Base-by-base conservation (phyloP, 2,797 vertebrate genomes). In the Sebastes alutus region DNA sequence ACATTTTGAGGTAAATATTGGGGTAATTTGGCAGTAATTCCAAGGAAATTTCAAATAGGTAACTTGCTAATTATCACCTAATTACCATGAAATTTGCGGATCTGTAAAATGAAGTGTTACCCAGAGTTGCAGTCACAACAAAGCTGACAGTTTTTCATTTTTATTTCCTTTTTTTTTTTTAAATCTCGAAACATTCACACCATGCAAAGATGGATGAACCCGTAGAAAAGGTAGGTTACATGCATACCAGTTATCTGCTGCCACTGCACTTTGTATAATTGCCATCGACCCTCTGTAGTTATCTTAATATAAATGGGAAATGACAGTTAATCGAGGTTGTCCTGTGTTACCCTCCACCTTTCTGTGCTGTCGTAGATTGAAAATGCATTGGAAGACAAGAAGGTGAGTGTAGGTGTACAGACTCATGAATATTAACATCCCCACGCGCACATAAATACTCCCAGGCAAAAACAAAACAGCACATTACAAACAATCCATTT, bases 201-300 rank as follows among this genome's bases (percentile, higher is more conserved):
- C 66, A 23, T n/a, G 7, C 70, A 89, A 88, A 95, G 94, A 82
- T 33, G 83, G 87, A 91, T 52, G 68, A 74, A 32, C 61, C 81
- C 8, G 66, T 85, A 63, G 88, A 89, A 65, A 85, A 94, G 93
- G 95, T 95, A 93, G 75, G 93, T 83, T 38, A 11, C 27, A 4
- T 30, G 9, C 30, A 62, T 12, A 13, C 5, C 2, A 3, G 10
- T 30, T 30, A 33, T 55, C 12, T 27, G 67, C 69, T 55, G 46
- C 32, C 9, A 25, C 29, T 14, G 25, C 60, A 35, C 61, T 72
- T 67, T 58, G 11, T 16, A 5, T 32, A 18, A 59, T 49, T 7
- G 7, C 23, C 8, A 77, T 64, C 22, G 27, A 62, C 71, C 35
- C 35, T 18, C 35, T 33, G 10, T 49, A 56, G 67, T 66, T 7